A percentile compares a stretch with the other conserved stretches of the same genome.
Conservation (phyloP, 2,888 invertebrate species). For the Diogma glabrata region DNA sequence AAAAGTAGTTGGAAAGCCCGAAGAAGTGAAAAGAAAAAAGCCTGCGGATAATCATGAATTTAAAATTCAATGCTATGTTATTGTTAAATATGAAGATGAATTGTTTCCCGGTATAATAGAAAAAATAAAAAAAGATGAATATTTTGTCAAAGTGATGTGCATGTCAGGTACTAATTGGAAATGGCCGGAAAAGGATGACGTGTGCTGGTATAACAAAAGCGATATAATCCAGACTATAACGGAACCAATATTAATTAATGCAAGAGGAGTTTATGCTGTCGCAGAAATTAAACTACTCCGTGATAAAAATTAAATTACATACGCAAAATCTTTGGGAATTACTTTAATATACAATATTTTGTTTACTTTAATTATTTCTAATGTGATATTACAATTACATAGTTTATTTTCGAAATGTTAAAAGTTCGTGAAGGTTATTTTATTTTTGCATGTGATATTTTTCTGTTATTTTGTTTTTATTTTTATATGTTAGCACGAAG, state of each 20-base stretch:
- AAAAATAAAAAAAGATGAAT: neutral
- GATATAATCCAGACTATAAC: neutral
- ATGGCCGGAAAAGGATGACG: neutral
- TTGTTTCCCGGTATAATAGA: neutral
- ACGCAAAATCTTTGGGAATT: neutral
- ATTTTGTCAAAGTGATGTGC: neutral
- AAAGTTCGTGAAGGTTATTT: too few relatives aligned
- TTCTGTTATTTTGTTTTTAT: neutral
- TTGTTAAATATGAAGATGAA: neutral
- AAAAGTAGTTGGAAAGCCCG: neutral
- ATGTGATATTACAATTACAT: neutral
- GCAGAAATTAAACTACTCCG: neutral
- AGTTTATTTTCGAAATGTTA: too few relatives aligned
- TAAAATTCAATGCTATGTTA: neutral
- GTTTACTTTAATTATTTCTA: neutral
- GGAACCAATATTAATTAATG: neutral
- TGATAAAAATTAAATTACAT: slow-evolving; percentile 1
- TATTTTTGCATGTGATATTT: neutral
- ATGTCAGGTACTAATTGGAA: neutral
- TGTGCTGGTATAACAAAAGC: neutral
- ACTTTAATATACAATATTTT: neutral
- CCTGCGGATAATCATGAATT: neutral
- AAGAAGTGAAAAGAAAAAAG: neutral
- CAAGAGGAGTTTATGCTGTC: neutral
- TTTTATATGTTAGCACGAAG: neutral